These are phyloP conservation scores for Caenorhabditis sp. DNA, from an alignment of 2,888 invertebrate genomes.

Conservation along the genomic window DNA sequence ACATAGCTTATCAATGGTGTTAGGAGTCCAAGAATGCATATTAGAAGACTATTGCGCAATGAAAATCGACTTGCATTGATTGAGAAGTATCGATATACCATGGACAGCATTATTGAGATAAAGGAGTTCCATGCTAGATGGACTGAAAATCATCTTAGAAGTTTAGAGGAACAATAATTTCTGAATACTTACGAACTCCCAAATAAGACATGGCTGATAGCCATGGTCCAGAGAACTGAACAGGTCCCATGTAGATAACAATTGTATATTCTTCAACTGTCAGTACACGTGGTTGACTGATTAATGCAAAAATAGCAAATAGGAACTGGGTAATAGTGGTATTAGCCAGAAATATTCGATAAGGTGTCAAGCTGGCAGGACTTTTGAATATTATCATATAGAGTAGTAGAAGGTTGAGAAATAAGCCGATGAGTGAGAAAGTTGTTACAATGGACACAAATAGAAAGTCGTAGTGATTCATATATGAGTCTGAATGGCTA, in stretches of 20 bases:
- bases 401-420: slow-evolving; percentile 12
- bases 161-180: not conserved
- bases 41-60: slow-evolving; percentile 6
- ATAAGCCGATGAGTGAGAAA: slow-evolving; percentile 13
- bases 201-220: slow-evolving; percentile 36
- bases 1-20: slow-evolving; percentile 9
- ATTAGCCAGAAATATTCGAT: slow-evolving; percentile 32
- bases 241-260: slow-evolving; percentile 28
- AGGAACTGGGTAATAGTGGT: slow-evolving; percentile 31
- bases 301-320: slow-evolving; percentile 13
- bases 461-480: no score
- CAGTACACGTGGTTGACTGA: slow-evolving; percentile 29
- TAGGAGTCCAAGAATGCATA: slow-evolving; percentile 27
- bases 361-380: slow-evolving; percentile 23
- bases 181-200: slow-evolving; percentile 16
- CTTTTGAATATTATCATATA: slow-evolving; percentile 32
- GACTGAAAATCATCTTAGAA: not conserved
- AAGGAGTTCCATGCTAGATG: slow-evolving; percentile 7
- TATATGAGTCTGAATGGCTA: no score
- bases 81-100: slow-evolving; percentile 36
- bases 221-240: slow-evolving; percentile 33
- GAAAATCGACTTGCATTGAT: slow-evolving; percentile 19
- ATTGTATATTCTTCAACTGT: slow-evolving; percentile 21
- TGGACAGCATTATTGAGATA: slow-evolving; percentile 36
- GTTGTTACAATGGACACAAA: no score